A percentile compares a stretch with the other conserved stretches of the same genome.
phyloP scores from a whole-genome alignment of 1,140 invertebrate species.

The Caenorhabditis tropicalis region DNA sequence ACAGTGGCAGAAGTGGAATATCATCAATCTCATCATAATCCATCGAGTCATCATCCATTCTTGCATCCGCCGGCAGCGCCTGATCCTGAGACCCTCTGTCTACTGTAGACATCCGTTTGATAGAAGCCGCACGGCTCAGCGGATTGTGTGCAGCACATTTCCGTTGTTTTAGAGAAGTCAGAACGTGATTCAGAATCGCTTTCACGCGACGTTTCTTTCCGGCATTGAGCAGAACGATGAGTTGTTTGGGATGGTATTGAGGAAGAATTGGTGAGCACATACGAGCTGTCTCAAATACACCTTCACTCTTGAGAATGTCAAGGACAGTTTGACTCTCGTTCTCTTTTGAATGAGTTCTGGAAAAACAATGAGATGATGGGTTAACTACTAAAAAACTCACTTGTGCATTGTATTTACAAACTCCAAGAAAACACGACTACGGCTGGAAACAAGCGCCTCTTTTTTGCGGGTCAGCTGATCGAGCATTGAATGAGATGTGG shows the following conservation, averaged over 20 bases:
- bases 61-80: constrained; percentile 76
- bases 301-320: constrained; percentile 73
- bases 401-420: constrained; percentile 31
- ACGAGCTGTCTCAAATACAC: constrained; percentile 92
- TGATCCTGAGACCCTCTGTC: constrained; percentile 78
- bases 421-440: constrained; percentile 32
- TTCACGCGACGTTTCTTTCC: constrained; percentile 97
- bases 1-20: constrained; percentile 92
- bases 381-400: neutral
- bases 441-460: constrained; percentile 35
- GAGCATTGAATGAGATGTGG: constrained; percentile 66
- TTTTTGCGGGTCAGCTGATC: constrained; percentile 59
- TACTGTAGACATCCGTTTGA: constrained; percentile 72
- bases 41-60: constrained; percentile 74
- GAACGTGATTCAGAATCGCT: constrained; percentile 93
- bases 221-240: constrained; percentile 97
- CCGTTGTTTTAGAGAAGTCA: constrained; percentile 75
- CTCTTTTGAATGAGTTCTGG: constrained; percentile 11
- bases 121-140: constrained; percentile 58
- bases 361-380: neutral
- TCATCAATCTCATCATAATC: constrained; percentile 95
- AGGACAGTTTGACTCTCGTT: constrained; percentile 53
- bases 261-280: constrained; percentile 96
- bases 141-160: constrained; percentile 47
- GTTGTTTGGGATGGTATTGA: constrained; percentile 97